Base-by-base conservation (phyloP, 2,888 invertebrate species). In the Clunio marinus region DNA sequence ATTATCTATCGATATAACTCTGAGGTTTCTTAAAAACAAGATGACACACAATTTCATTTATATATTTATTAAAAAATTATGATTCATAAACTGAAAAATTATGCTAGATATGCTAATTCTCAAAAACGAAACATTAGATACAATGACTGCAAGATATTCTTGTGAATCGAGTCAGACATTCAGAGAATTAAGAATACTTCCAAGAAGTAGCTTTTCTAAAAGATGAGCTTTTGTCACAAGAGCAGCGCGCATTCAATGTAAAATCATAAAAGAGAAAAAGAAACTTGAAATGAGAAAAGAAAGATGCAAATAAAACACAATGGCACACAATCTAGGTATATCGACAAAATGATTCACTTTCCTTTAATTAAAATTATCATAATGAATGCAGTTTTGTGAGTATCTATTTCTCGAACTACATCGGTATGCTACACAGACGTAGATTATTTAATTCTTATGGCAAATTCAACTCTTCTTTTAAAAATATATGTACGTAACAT, bases 291-390 rank as follows among this genome's bases (percentile, higher is more conserved):
- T 51, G 41, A 46, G n/a, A 28, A 27, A 63, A 59, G 10, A 59
- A 63, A 24, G 57, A 57, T 27, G 2, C 20, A 57, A 45, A n/a
- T n/a, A n/a, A 63, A 63, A 63, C 63, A 46, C 63, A 60, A 63
- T 63, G 63, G 63, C 63, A 63, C 63, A 63, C 45, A 46, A 63
- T 59, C 37, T 22, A 25, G 13, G 15, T 57, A 25, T 62, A 62
- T 63, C 51, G 51, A 51, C 51, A 60, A 60, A 35, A 60, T 22
- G 5, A 15, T 35, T 60, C 51, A 22, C 22, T 41, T 41, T 15
- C 15, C 22, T 51, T 51, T 22, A 13, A 51, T 22, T 51, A 51
- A 51, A 32, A 51, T 51, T 51, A 51, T 51, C n/a, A 51, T 51
- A 51, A 51, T 51, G 51, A 51, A 51, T 51, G 51, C 51, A 51